phyloP scores from a whole-genome alignment of 1,140 invertebrate genomes.

The Bactericera cockerelli region DNA sequence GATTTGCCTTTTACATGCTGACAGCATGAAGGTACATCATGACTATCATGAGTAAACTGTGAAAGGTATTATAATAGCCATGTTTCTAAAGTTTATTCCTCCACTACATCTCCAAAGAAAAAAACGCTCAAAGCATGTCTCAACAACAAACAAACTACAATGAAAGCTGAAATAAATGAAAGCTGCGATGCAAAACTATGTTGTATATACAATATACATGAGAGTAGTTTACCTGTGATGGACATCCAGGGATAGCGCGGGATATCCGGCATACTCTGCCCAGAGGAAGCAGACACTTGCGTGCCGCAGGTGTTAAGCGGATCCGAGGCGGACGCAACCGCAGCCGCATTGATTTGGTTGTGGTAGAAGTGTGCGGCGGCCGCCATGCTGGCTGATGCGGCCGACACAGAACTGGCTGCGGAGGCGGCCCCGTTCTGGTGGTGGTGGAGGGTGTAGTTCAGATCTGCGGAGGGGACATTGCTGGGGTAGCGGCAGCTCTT shows the following conservation, averaged over 20 bases:
- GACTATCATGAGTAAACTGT: background rate
- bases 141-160: background rate
- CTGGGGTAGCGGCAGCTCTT: constrained; percentile 63
- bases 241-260: constrained; percentile 95
- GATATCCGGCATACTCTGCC: constrained; percentile 67
- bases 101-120: background rate
- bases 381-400: constrained; percentile 56
- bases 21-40: too few relatives aligned
- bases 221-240: constrained; percentile 61
- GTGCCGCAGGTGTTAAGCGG: constrained; percentile 45
- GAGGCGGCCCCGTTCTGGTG: constrained; percentile 51
- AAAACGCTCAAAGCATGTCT: background rate
- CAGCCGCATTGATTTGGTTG: constrained; percentile 37
- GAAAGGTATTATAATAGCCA: background rate
- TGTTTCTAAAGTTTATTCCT: background rate
- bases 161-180: background rate
- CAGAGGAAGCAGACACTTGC: constrained; percentile 39
- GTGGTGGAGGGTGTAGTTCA: constrained; percentile 49
- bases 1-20: too few relatives aligned
- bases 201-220: background rate
- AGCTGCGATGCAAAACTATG: background rate
- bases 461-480: constrained; percentile 46
- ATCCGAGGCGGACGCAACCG: constrained; percentile 45
- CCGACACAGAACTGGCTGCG: constrained; percentile 39
- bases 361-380: constrained; percentile 77